Evolutionary conservation across 2,113 vertebrate species (phyloP).

Genomic region (Ardeotis arabs): DNA sequence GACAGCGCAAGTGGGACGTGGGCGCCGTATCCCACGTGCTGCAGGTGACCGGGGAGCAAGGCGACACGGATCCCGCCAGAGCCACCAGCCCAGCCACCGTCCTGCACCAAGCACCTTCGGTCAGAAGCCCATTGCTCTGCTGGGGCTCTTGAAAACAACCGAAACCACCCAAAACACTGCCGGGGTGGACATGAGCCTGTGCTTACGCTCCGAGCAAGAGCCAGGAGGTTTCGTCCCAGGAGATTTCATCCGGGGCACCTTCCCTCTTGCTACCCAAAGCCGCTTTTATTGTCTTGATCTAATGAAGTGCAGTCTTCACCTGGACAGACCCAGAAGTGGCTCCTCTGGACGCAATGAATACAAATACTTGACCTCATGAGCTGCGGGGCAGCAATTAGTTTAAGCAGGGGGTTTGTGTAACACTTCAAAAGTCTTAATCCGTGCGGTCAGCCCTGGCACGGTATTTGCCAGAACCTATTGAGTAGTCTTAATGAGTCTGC

Average conservation of each 20-base stretch:
- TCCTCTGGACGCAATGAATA: slow-evolving; percentile 73
- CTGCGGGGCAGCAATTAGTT: slow-evolving; percentile 81
- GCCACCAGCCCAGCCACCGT: background rate
- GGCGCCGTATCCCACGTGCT: background rate
- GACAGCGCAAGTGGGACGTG: background rate
- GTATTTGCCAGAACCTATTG: slow-evolving; percentile 72
- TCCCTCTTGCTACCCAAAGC: background rate
- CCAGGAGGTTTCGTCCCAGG: background rate
- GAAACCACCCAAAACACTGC: background rate
- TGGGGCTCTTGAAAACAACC: background rate
- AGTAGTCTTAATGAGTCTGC: slow-evolving; percentile 72
- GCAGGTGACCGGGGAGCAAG: background rate
- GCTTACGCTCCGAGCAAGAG: background rate
- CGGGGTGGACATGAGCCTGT: background rate
- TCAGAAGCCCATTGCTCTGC: background rate
- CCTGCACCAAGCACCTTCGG: fast-evolving
- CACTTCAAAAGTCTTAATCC: slow-evolving; percentile 81
- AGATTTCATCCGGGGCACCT: background rate
- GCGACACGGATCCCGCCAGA: background rate
- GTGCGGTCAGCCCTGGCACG: slow-evolving; percentile 63
- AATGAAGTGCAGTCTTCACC: slow-evolving; percentile 72
- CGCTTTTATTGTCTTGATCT: slow-evolving; percentile 63
- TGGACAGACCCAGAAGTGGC: slow-evolving; percentile 73
- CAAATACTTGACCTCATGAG: slow-evolving; percentile 82
- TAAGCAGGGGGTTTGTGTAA: slow-evolving; percentile 78